Evolutionary conservation across 2,113 vertebrate species (phyloP).

Genomic region (Delphinapterus leucas): DNA sequence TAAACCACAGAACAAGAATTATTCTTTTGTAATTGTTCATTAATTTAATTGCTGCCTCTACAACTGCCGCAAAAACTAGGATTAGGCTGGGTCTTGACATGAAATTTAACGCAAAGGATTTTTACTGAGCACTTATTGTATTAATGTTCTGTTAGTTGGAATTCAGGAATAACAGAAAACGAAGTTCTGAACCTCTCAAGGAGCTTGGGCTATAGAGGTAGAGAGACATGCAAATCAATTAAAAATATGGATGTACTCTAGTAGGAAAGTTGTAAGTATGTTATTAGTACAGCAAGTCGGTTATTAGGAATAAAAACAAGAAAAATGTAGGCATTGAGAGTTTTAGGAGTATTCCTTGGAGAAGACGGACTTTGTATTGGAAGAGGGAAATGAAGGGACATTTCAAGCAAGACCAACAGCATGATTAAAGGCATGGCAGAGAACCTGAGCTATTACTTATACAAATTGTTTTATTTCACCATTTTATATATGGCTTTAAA

Average conservation of each 20-base stretch:
- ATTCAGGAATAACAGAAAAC: not conserved
- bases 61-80: not conserved
- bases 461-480: not conserved
- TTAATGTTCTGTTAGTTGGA: not conserved
- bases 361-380: not conserved
- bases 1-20: not conserved
- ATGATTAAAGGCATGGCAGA: not conserved
- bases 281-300: not conserved
- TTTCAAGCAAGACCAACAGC: not conserved
- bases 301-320: not conserved
- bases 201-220: not conserved
- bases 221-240: not conserved
- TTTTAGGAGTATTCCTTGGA: not conserved
- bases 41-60: slow-evolving; percentile 13
- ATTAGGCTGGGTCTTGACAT: not conserved
- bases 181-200: not conserved
- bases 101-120: not conserved
- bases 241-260: not conserved
- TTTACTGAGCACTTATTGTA: slow-evolving; percentile 22
- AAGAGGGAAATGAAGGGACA: not conserved
- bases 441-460: not conserved
- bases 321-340: not conserved
- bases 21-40: slow-evolving; percentile 10
- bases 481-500: not conserved
- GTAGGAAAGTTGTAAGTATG: not conserved